Percentiles rank a stretch among this genome's conserved stretches.
phyloP scores from a whole-genome alignment of 2,797 vertebrate genomes.

The Chiloscyllium punctatum region DNA sequence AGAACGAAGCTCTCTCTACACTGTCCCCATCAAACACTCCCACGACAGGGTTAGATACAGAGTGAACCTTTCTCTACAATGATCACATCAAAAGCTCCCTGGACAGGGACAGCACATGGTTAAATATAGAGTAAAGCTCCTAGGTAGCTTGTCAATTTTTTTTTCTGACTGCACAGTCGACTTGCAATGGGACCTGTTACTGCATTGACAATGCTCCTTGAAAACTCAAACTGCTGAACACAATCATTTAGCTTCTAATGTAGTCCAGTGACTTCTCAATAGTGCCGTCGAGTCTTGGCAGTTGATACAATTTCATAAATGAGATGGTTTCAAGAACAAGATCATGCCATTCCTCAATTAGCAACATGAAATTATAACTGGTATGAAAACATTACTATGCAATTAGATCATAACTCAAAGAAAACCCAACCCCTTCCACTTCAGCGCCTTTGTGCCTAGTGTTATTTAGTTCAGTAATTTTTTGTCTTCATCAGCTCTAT shows the following conservation, averaged over 20 bases:
- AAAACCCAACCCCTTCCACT: neutral
- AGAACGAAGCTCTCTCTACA: neutral
- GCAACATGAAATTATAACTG: neutral
- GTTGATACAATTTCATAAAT: neutral
- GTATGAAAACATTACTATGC: neutral
- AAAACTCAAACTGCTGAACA: neutral
- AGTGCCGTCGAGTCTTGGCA: neutral
- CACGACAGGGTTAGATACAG: neutral
- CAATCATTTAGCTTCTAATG: neutral
- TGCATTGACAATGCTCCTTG: neutral
- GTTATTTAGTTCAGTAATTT: neutral
- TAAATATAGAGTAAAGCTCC: neutral
- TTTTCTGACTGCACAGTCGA: neutral
- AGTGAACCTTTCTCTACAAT: neutral
- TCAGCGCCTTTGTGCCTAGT: neutral
- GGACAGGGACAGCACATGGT: neutral
- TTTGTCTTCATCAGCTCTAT: neutral
- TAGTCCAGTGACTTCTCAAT: neutral
- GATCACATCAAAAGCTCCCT: no score
- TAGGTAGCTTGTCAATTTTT: neutral
- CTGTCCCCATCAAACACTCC: neutral
- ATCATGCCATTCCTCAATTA: neutral
- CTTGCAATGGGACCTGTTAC: neutral
- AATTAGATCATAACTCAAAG: neutral
- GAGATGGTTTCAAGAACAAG: neutral